These are phyloP conservation scores for Megaceryle maxima DNA, from an alignment of 2,113 vertebrate genomes.

Conservation along the genomic window DNA sequence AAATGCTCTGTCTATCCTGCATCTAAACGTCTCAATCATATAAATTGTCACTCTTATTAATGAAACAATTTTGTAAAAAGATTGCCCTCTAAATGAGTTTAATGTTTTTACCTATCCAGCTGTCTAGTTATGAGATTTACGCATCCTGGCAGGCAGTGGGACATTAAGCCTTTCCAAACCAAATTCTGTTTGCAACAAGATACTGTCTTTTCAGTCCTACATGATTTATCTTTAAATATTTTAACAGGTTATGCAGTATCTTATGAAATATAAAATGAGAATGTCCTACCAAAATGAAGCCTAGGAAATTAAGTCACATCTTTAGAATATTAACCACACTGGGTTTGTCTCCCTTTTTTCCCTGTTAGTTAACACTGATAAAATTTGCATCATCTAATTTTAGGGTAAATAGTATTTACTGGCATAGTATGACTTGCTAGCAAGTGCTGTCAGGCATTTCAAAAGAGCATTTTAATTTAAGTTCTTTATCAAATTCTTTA, in stretches of 20 bases:
- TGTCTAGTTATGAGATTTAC: conserved; percentile 67
- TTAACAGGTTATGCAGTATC: conserved; percentile 56
- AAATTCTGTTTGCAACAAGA: conserved; percentile 65
- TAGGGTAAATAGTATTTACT: conserved; percentile 23
- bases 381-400: conserved; percentile 52
- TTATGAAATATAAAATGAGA: conserved; percentile 71
- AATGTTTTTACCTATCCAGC: conserved; percentile 69
- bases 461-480: not conserved
- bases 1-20: conserved; percentile 65
- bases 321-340: conserved; percentile 62
- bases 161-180: conserved; percentile 64
- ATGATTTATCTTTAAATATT: conserved; percentile 74
- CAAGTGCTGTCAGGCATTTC: not conserved
- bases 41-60: conserved; percentile 77
- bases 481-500: not conserved
- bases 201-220: conserved; percentile 65
- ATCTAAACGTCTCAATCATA: conserved; percentile 70
- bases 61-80: conserved; percentile 76
- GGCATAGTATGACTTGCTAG: not conserved
- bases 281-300: conserved; percentile 55
- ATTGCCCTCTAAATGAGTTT: conserved; percentile 71
- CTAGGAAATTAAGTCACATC: conserved; percentile 62
- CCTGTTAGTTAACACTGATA: conserved; percentile 37
- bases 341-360: conserved; percentile 14
- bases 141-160: conserved; percentile 46